Evolutionary conservation across 1,140 invertebrate genomes (phyloP), one percentile per base, ranked within the genome.

Genomic region (Diorhabda sublineata): DNA sequence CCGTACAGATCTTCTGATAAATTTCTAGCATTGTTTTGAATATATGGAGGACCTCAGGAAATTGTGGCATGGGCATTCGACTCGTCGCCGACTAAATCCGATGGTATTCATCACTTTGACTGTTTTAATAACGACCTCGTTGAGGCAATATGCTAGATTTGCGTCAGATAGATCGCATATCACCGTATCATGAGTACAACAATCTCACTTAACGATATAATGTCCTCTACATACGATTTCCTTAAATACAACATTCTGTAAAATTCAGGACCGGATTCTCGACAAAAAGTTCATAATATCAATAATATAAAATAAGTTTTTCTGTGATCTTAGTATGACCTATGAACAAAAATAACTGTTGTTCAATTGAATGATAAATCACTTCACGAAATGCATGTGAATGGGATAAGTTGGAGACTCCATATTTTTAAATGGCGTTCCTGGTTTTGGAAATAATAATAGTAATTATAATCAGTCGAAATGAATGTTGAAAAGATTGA

Each of bases 1-100:
- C 74, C 74, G 72, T 73, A 69, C 52, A 74, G 72, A 73, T 75
- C 70, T 72, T 59, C 72, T 75, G 74, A 75, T 75, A 75, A 73
- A 75, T 75, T 75, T 75, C 71, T 67, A 70, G 67, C 69, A 69
- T 71, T 72, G 73, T 72, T 73, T 58, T 71, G 44, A 59, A 45
- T 42, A 45, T 67, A 58, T 60, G 59, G 61, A 62, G 52, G 62
- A 64, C 59, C 64, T 59, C 64, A 58, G 64, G 64, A 56, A 65
- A 52, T 42, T 57, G 64, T 65, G 62, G 62, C 41, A 58, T 58
- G 64, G 56, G 56, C 64, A 65, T 57, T 57, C 44, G 64, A 43
- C 47, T 56, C 56, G 45, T 42, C 26, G 26, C 59, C 26, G 41
- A 41, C 47, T 57, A 65, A 65, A 65, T 65, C 64, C 52, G 47